Base-by-base conservation (phyloP, 1,140 invertebrate species). In the Periplaneta americana region DNA sequence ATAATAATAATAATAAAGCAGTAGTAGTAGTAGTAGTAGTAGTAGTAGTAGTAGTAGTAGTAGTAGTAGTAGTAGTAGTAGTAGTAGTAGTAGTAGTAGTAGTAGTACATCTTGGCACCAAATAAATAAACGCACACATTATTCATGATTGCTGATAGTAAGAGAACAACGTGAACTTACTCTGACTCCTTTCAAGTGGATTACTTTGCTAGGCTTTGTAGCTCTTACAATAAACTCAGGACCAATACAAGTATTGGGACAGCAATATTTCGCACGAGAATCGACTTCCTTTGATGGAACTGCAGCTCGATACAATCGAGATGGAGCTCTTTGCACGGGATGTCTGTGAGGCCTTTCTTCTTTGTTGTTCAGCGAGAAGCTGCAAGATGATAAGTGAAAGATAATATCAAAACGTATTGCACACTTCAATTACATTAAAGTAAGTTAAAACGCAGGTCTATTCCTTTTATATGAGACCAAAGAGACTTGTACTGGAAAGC, bases 161-260 rank as follows among this genome's bases (percentile, higher is more conserved):
- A n/a, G n/a, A n/a, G n/a, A n/a, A n/a, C 32, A 76, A 34, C 2
- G 22, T 34, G 13, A 28, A 76, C 33, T 83, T 88, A 90, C 90
- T 87, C 90, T 90, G 2, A 87, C 81, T 83, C 88, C 87, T 8
- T 89, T 90, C 18, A 93, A 86, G 83, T 90, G 90, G 13, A 94
- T 86, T 22, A 90, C 86, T 85, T 92, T 93, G 22, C 89, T 88
- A 10, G 92, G 91, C 83, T 94, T 90, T 80, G 91, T 90, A 15
- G 93, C 91, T 83, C 93, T 90, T 2, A 95, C 91, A 2, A 95
- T 93, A 84, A 95, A 95, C 85, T 95, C 94, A 2, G 94, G 94
- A 17, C 94, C 94, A 11, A 93, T 88, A 84, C 93, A 94, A 28
- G 82, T 85, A 34, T 80, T 83, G 8, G 80, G 84, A 22, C 80